Base-by-base conservation (phyloP, 2,797 vertebrate species). In the Enteromius viviparus region DNA sequence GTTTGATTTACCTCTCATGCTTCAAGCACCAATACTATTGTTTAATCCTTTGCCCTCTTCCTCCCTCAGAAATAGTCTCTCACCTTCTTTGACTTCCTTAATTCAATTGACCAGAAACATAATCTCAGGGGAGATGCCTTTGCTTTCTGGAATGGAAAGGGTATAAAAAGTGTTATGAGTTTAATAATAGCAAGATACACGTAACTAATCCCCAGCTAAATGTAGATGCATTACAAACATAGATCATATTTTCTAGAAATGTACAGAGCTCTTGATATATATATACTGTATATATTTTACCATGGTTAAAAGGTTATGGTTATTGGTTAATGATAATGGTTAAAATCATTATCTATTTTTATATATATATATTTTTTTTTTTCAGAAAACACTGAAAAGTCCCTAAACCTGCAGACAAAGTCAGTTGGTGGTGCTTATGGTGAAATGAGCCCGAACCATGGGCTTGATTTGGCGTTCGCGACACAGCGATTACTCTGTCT, bases 1-100 rank as follows among this genome's bases (percentile, higher is more conserved):
- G 32, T 34, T 78, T 65, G 34, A 72, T 85, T 78, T 70, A 82
- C 47, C 26, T 37, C 66, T 74, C 19, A 53, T 65, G 79, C 79
- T 62, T 71, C 26, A 78, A 71, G 45, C 60, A 21, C 17, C 11
- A 49, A 64, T 68, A 68, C 45, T 76, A 21, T 65, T 70, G 53
- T 81, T 84, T 69, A 75, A 75, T 85, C 42, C 58, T 70, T 65
- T n/a, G 21, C n/a, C 49, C 15, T 32, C 21, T 45, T 47, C 72
- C 55, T 12, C 53, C 45, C 58, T 29, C 29, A 51, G 15, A 40
- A 81, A 71, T 81, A 21, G 42, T 66, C 15, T 62, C 45, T 81
- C 47, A 34, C 60, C 70, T 72, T 64, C 15, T 29, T 14, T 71
- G 66, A 60, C 32, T 71, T 42, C 19, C 64, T 81, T 74, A 49